Evolutionary conservation across 1,140 invertebrate species (phyloP).

Genomic region (Calliphora vicina): DNA sequence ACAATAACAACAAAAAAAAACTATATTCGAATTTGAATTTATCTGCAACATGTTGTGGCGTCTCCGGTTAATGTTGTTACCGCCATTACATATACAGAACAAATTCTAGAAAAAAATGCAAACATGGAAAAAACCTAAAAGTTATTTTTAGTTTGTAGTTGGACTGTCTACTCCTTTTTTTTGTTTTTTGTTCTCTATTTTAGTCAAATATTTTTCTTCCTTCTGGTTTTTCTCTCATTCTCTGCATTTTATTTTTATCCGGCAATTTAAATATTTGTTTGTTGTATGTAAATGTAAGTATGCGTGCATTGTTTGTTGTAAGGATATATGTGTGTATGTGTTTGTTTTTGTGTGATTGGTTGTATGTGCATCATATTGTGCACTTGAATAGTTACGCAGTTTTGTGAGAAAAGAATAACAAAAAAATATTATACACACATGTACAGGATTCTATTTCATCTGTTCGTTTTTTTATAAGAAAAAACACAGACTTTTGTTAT

Average conservation of each 20-base stretch:
- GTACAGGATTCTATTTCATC: neutral
- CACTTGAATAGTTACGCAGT: constrained; percentile 15
- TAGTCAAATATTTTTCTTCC: neutral
- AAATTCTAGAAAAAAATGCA: neutral
- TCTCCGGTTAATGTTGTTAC: constrained; percentile 9
- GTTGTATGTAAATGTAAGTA: neutral
- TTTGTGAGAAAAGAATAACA: neutral
- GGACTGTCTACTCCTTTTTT: neutral
- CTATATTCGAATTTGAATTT: constrained; percentile 4
- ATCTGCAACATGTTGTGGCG: constrained; percentile 15
- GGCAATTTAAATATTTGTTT: constrained; percentile 1
- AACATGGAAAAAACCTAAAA: neutral
- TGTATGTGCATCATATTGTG: neutral
- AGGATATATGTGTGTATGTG: neutral
- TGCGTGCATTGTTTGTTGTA: neutral
- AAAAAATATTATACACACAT: neutral
- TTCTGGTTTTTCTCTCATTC: neutral
- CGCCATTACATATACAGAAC: neutral
- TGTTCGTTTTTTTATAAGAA: neutral
- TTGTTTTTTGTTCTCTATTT: neutral
- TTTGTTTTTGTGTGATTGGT: neutral
- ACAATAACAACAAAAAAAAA: neutral
- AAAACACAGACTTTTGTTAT: neutral
- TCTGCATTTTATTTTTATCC: neutral
- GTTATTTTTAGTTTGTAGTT: neutral